Evolutionary conservation across 1,140 invertebrate species (phyloP).

Genomic region (Thaumetopoea pityocampa): DNA sequence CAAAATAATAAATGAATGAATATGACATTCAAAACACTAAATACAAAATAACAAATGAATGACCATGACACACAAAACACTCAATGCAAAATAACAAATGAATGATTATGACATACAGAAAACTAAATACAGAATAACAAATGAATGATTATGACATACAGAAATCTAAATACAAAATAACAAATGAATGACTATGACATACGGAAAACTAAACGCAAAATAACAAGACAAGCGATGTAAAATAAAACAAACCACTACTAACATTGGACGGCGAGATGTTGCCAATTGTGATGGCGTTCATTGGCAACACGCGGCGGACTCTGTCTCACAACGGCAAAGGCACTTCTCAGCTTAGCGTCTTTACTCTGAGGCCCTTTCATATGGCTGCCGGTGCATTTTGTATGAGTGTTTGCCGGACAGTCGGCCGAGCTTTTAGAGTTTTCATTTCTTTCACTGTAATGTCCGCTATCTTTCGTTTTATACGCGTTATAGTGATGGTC

Average conservation of each 20-base stretch:
- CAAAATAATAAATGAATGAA: too few relatives aligned
- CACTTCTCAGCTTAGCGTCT: conserved; percentile 67
- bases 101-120: too few relatives aligned
- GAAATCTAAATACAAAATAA: too few relatives aligned
- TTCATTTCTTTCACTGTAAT: conserved; percentile 66
- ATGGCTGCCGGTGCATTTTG: conserved; percentile 49
- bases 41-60: not conserved
- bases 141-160: too few relatives aligned
- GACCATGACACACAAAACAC: not conserved
- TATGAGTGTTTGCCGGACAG: conserved; percentile 65
- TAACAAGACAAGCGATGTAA: conserved; percentile 38
- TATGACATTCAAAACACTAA: too few relatives aligned
- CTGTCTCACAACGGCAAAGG: conserved; percentile 66
- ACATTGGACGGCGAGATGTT: conserved; percentile 79
- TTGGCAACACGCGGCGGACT: conserved; percentile 76
- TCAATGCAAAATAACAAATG: not conserved
- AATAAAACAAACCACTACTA: conserved; percentile 72
- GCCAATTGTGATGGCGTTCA: conserved; percentile 78
- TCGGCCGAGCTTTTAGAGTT: conserved; percentile 53
- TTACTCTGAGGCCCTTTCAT: conserved; percentile 56
- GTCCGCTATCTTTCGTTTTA: conserved; percentile 67
- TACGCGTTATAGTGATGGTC: conserved; percentile 79
- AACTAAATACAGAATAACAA: too few relatives aligned
- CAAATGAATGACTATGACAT: conserved; percentile 19
- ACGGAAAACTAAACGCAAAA: conserved; percentile 34